Conservation (phyloP, 2,113 vertebrate species). For the Atherinomorus stipes region DNA sequence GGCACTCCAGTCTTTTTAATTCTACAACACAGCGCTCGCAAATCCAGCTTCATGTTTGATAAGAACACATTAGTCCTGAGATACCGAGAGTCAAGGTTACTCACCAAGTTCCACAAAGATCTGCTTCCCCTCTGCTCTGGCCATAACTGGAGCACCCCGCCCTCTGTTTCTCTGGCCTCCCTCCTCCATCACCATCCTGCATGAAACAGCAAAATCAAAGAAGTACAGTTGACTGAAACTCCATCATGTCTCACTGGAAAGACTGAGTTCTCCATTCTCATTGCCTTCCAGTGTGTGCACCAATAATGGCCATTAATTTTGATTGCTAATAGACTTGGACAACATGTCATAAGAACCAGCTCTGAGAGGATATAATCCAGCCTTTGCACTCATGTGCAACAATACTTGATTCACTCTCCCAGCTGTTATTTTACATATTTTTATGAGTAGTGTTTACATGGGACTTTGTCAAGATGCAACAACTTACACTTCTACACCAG, state of each 20-base stretch:
- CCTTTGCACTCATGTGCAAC: too few relatives aligned
- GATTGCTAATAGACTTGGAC: too few relatives aligned
- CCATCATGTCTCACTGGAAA: too few relatives aligned
- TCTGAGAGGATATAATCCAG: too few relatives aligned
- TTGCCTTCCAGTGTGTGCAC: too few relatives aligned
- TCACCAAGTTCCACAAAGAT: conserved; percentile 96
- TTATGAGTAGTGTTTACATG: background rate
- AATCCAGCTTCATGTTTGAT: background rate
- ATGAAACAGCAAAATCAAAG: conserved; percentile 14
- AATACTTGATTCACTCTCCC: background rate
- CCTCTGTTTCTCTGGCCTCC: conserved; percentile 88
- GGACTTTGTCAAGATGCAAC: background rate
- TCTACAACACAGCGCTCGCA: too few relatives aligned
- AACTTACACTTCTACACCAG: too few relatives aligned
- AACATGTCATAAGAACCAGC: too few relatives aligned
- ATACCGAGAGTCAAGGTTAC: conserved; percentile 59
- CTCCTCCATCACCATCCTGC: conserved; percentile 99
- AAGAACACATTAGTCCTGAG: background rate
- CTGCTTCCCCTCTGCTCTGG: conserved; percentile 87
- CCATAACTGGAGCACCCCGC: conserved; percentile 73
- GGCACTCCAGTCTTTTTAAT: background rate
- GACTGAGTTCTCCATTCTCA: too few relatives aligned
- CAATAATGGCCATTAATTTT: too few relatives aligned
- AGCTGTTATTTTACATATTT: background rate
- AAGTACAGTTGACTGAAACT: too few relatives aligned